Percentiles rank a stretch among this genome's conserved stretches.
These are phyloP conservation scores for Acronicta psi DNA, from an alignment of 2,888 invertebrate genomes.

Conservation along the genomic window DNA sequence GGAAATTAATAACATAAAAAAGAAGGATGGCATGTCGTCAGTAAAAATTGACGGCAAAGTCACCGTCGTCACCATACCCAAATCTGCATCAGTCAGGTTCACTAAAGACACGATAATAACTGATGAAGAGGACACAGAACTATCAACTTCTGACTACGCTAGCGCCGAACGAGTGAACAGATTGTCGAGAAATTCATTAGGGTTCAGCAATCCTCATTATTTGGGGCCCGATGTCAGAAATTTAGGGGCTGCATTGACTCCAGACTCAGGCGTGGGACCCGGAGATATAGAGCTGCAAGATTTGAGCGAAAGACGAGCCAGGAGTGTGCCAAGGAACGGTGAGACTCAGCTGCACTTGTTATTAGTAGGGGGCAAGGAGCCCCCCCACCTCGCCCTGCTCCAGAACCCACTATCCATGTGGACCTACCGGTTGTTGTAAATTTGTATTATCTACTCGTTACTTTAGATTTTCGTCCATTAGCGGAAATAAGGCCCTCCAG, in stretches of 20 bases:
- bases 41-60: slow-evolving; percentile 80
- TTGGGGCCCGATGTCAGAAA: slow-evolving; percentile 91
- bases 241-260: slow-evolving; percentile 91
- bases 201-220: slow-evolving; percentile 94
- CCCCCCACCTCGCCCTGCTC: slow-evolving; percentile 93
- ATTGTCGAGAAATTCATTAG: slow-evolving; percentile 86
- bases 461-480: slow-evolving; percentile 58
- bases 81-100: slow-evolving; percentile 89
- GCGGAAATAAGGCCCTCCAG: slow-evolving; percentile 46
- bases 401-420: slow-evolving; percentile 94
- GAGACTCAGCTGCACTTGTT: slow-evolving; percentile 68
- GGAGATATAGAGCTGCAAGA: slow-evolving; percentile 83
- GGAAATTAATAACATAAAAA: slow-evolving; percentile 58
- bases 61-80: slow-evolving; percentile 86
- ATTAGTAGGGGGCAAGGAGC: slow-evolving; percentile 94
- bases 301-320: slow-evolving; percentile 64
- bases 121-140: slow-evolving; percentile 88
- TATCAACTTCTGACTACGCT: slow-evolving; percentile 93
- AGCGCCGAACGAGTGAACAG: slow-evolving; percentile 92
- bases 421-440: slow-evolving; percentile 90
- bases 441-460: slow-evolving; percentile 19
- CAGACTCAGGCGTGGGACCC: slow-evolving; percentile 90
- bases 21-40: slow-evolving; percentile 69
- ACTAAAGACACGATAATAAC: slow-evolving; percentile 83
- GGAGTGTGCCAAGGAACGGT: slow-evolving; percentile 69